Conservation (phyloP, 1,140 invertebrate species). For the Philotrypesis tridentata region DNA sequence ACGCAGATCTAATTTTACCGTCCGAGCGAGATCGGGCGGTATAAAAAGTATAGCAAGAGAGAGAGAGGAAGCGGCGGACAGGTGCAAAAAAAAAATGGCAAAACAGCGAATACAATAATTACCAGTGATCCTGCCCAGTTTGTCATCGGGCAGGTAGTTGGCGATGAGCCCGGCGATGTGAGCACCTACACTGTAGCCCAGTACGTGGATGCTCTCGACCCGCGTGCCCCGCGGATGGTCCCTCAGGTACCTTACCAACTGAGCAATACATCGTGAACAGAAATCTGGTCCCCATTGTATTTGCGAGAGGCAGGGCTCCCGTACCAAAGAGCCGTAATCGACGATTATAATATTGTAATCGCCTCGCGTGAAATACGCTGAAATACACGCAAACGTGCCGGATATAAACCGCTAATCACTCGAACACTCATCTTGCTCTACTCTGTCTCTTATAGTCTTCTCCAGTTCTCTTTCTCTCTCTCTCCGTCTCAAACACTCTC, state of each 20-base stretch:
- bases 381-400: neutral
- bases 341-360: constrained; percentile 91
- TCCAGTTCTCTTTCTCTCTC: neutral
- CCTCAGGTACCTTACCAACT: constrained; percentile 84
- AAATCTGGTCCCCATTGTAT: constrained; percentile 90
- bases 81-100: neutral
- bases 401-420: neutral
- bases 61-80: too few relatives aligned
- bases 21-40: too few relatives aligned
- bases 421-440: neutral
- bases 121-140: constrained; percentile 87
- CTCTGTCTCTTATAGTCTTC: too few relatives aligned
- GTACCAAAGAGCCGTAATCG: constrained; percentile 87
- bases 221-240: constrained; percentile 83
- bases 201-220: constrained; percentile 84
- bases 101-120: constrained; percentile 58
- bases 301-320: constrained; percentile 86
- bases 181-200: constrained; percentile 90
- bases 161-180: constrained; percentile 88
- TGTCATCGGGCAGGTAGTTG: constrained; percentile 81
- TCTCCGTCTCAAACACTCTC: too few relatives aligned
- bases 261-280: constrained; percentile 84
- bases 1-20: too few relatives aligned
- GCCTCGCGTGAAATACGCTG: constrained; percentile 84
- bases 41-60: too few relatives aligned